These are phyloP conservation scores for Nymphalis c-album DNA, from an alignment of 2,888 invertebrate genomes.

Conservation along the genomic window DNA sequence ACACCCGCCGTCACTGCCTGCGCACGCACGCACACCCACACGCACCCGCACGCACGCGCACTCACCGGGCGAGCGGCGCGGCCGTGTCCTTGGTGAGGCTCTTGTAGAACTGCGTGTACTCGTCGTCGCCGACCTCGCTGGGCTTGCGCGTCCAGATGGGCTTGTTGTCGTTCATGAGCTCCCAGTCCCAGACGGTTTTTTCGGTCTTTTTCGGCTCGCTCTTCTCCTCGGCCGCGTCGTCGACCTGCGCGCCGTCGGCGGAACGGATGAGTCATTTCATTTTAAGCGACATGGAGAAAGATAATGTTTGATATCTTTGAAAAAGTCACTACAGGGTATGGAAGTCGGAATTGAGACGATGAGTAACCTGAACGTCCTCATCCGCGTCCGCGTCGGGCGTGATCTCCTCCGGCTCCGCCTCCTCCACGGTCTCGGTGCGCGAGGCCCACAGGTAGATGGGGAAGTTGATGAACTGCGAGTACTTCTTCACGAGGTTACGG, in stretches of 20 bases:
- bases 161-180: constrained; percentile 96
- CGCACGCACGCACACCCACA: too few relatives aligned
- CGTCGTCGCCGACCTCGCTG: constrained; percentile 90
- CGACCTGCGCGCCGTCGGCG: constrained; percentile 76
- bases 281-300: too few relatives aligned
- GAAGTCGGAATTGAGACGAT: not conserved
- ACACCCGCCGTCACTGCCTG: too few relatives aligned
- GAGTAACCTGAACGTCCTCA: constrained; percentile 47
- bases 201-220: constrained; percentile 92
- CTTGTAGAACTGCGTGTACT: constrained; percentile 98
- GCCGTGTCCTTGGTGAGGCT: constrained; percentile 94
- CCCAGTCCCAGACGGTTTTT: constrained; percentile 99
- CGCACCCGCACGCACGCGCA: not conserved
- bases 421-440: constrained; percentile 85
- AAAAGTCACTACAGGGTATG: not conserved
- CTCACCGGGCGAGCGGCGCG: constrained; percentile 85
- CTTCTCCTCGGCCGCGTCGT: constrained; percentile 84
- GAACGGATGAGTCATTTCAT: too few relatives aligned
- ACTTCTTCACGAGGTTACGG: constrained; percentile 95
- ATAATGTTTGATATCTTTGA: too few relatives aligned
- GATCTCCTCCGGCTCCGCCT: constrained; percentile 59
- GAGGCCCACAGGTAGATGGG: constrained; percentile 97
- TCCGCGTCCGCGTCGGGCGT: constrained; percentile 40
- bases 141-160: constrained; percentile 99
- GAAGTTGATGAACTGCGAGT: constrained; percentile 99